These are phyloP conservation scores for Craterocephalus amniculus DNA, from an alignment of 2,797 vertebrate species.

Conservation along the genomic window DNA sequence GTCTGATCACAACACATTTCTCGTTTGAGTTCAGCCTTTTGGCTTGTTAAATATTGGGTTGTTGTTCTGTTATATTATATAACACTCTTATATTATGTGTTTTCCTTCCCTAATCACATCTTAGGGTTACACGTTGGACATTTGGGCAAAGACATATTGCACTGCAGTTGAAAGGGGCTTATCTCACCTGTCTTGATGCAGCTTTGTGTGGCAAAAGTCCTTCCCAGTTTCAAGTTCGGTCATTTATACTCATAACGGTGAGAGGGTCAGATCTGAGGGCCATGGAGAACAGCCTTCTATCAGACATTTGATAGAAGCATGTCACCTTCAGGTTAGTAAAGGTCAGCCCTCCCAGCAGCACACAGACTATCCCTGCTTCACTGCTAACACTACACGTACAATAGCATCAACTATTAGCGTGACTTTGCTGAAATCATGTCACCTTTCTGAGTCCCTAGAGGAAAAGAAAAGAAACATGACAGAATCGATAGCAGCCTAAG, in stretches of 20 bases:
- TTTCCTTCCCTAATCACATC: too few species aligned
- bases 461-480: constrained; percentile 12
- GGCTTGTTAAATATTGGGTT: too few species aligned
- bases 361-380: constrained; percentile 15
- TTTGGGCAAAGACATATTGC: neutral
- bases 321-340: constrained; percentile 5
- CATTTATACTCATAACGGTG: neutral
- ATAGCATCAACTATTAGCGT: constrained; percentile 13
- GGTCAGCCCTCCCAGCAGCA: constrained; percentile 23
- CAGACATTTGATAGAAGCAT: neutral
- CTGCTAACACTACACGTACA: constrained; percentile 22
- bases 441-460: constrained; percentile 23
- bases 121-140: neutral
- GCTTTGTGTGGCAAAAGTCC: neutral
- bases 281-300: neutral
- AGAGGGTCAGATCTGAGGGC: neutral
- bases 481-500: constrained; percentile 44
- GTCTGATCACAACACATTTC: too few species aligned
- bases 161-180: neutral
- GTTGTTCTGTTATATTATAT: too few species aligned
- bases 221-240: neutral
- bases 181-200: neutral
- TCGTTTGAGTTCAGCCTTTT: too few species aligned
- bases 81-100: too few species aligned
- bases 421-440: constrained; percentile 23